Conservation (phyloP, 2,113 vertebrate species). For the Ascaphus truei region DNA sequence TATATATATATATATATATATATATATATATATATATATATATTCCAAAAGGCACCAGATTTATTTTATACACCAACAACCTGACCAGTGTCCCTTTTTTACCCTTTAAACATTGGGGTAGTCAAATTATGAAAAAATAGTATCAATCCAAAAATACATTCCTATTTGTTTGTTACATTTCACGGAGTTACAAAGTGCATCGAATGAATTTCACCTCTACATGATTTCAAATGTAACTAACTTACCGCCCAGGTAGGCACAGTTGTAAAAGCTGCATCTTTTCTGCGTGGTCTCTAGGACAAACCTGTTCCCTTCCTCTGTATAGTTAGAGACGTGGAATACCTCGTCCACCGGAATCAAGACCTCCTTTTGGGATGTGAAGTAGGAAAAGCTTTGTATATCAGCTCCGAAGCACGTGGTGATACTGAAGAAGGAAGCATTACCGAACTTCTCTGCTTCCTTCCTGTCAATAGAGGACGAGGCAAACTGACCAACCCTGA, state of each 20-base stretch:
- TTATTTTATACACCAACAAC: no score
- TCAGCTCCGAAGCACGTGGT: background rate
- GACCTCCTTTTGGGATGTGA: conserved; percentile 8
- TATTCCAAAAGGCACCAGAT: no score
- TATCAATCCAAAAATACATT: no score
- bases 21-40: no score
- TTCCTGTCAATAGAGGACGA: background rate
- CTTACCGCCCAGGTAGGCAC: conserved; percentile 20
- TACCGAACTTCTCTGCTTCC: background rate
- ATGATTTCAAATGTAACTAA: no score
- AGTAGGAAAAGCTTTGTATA: conserved; percentile 1
- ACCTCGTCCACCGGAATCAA: conserved; percentile 15
- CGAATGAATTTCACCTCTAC: no score
- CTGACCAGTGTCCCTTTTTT: no score
- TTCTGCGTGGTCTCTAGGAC: background rate
- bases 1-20: no score
- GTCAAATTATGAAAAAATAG: no score
- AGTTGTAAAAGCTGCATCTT: conserved; percentile 19
- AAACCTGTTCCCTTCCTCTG: background rate
- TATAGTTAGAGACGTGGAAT: background rate
- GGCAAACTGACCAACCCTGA: conserved; percentile 18
- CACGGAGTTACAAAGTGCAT: no score
- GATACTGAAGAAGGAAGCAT: conserved; percentile 4
- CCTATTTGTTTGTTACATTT: no score
- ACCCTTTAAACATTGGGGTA: no score